Base-by-base conservation (phyloP, 2,888 invertebrate genomes). In the Caenorhabditis sulstoni region DNA sequence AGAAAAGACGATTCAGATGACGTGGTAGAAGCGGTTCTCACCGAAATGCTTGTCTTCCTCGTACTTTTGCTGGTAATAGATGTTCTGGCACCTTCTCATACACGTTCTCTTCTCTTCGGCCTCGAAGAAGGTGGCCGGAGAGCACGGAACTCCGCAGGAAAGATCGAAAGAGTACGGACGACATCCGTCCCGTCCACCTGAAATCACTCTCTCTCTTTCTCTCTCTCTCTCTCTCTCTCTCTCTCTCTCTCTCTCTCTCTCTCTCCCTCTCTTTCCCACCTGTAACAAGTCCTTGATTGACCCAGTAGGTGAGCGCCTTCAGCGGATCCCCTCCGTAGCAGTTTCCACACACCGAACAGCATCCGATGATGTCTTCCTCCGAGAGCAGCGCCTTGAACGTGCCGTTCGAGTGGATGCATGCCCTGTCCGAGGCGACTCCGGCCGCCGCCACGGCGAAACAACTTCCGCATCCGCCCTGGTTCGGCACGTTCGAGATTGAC, bases 261-360 rank as follows among this genome's bases (percentile, higher is more conserved):
- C 41, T 7, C 7, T n/a, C 5, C 9, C 5, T 14, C 3, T 3
- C 12, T 1, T 14, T 16, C 35, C 12, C 23, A 85, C 86, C 88
- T 20, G 88, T 87, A 8, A 89, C 89, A 23, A 86, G 64, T 52
- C 89, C 89, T 53, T 89, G 87, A 23, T 86, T 81, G 18, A 87
- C 87, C 88, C 89, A 89, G 67, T 87, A 89, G 18, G 86, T 87
- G 53, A 89, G 75, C n/a, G 88, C 89, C 67, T 89, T 89, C 49
- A 89, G 79, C 1, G 89, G 89, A 75, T 89, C 89, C n/a, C 89
- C 89, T 9, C 89, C 89, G 62, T 85, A 89, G 71, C 89, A 89
- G 68, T 88, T 89, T 23, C 89, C 89, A 57, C 89, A 89, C 67
- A 83, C 87, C 9, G 84, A 64, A 58, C 89, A 89, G 67, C 89